A percentile compares a stretch with the other conserved stretches of the same genome.
These are phyloP conservation scores for Microctonus brassicae DNA, from an alignment of 2,888 invertebrate species.

Conservation along the genomic window DNA sequence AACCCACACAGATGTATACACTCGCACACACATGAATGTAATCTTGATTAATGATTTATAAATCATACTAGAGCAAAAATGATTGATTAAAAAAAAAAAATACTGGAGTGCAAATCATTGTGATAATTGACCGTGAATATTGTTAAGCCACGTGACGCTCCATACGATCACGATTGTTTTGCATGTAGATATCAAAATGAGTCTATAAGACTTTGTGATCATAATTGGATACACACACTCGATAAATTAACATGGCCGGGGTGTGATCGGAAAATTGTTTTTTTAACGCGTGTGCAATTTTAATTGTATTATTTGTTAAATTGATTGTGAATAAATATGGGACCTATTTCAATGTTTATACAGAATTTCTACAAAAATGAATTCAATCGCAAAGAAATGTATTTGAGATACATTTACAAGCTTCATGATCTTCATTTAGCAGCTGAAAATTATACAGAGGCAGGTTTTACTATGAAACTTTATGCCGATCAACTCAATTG, in stretches of 20 bases:
- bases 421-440: slow-evolving; percentile 91
- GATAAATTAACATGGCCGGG: background rate
- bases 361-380: slow-evolving; percentile 97
- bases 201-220: slow-evolving; percentile 1
- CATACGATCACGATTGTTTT: background rate
- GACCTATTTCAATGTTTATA: slow-evolving; percentile 40
- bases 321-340: slow-evolving; percentile 42
- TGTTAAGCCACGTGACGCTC: slow-evolving; percentile 30
- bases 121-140: slow-evolving; percentile 44
- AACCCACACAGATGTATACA: too few species aligned
- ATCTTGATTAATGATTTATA: background rate
- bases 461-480: slow-evolving; percentile 93
- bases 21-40: too few species aligned
- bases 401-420: slow-evolving; percentile 94
- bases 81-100: background rate
- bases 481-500: slow-evolving; percentile 92
- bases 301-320: background rate
- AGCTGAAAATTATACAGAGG: slow-evolving; percentile 94
- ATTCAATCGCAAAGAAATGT: slow-evolving; percentile 96
- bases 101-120: slow-evolving; percentile 25
- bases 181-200: background rate
- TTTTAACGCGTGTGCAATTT: background rate
- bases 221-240: slow-evolving; percentile 14
- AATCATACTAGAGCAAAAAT: background rate
- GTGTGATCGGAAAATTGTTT: background rate